Percentiles rank a stretch among this genome's conserved stretches.
Conservation (phyloP, 2,113 vertebrate genomes). For the Mus spicilegus region DNA sequence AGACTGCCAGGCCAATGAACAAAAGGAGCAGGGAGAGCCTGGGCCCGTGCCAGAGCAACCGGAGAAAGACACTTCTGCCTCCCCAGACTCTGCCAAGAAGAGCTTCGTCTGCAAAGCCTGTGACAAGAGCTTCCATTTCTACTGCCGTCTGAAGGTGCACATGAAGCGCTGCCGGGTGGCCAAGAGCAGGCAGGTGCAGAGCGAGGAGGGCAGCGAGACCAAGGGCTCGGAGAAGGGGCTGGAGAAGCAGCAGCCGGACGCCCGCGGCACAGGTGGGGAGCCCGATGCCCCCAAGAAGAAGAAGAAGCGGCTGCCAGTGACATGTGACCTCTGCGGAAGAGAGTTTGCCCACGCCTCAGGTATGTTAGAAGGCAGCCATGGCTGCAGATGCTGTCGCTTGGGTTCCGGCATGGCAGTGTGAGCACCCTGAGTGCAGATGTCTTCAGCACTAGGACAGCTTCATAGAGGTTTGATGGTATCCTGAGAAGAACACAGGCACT, state of each 20-base stretch:
- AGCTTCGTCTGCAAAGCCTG: constrained; percentile 90
- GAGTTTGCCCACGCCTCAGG: constrained; percentile 94
- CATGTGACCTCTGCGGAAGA: constrained; percentile 90
- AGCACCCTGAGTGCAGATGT: rapidly evolving
- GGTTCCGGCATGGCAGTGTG: background rate
- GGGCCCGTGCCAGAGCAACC: constrained; percentile 51
- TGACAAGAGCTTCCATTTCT: constrained; percentile 91
- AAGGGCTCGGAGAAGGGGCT: constrained; percentile 85
- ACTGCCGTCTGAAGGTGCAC: constrained; percentile 91
- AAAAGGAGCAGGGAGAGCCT: background rate
- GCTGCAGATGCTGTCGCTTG: background rate
- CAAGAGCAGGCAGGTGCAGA: constrained; percentile 85
- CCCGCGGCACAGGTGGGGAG: constrained; percentile 69
- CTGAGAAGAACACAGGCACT: background rate
- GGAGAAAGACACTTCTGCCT: constrained; percentile 61
- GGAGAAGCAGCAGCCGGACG: constrained; percentile 87
- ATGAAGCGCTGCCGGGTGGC: constrained; percentile 88
- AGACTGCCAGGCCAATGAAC: constrained; percentile 54
- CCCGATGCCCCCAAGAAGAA: constrained; percentile 79
- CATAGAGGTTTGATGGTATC: background rate
- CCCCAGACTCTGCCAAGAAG: constrained; percentile 81
- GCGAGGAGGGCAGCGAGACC: constrained; percentile 84
- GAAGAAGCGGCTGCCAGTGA: constrained; percentile 85
- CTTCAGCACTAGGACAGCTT: background rate
- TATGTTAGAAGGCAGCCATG: constrained; percentile 23